Percentiles rank a stretch among this genome's conserved stretches.
Evolutionary conservation across 2,113 vertebrate genomes (phyloP).

Genomic region (Macquaria australasica): DNA sequence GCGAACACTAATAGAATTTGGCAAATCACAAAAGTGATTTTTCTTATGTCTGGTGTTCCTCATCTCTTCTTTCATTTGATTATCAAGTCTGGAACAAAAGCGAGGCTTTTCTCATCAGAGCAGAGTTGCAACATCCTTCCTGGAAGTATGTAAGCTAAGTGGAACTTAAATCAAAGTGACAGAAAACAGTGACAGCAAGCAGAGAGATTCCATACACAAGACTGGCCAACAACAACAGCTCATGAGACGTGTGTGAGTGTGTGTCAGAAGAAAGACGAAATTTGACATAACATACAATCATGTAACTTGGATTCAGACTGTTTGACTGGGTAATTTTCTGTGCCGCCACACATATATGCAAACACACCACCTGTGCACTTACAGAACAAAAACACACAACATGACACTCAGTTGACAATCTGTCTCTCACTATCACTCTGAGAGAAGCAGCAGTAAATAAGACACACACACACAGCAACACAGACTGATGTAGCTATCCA

Average conservation of each 20-base stretch:
- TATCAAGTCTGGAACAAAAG: not conserved
- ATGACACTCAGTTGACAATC: not conserved
- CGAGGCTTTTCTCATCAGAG: conserved; percentile 22
- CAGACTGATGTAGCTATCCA: conserved; percentile 8
- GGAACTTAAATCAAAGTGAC: conserved; percentile 23
- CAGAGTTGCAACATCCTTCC: conserved; percentile 37
- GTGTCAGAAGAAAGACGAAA: too few relatives aligned
- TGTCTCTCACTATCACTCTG: not conserved
- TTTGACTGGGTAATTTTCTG: not conserved
- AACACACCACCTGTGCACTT: not conserved
- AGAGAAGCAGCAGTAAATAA: conserved; percentile 1
- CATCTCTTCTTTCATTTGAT: conserved; percentile 15
- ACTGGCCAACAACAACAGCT: not conserved
- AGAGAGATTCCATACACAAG: not conserved
- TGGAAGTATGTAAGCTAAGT: not conserved
- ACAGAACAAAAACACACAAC: not conserved
- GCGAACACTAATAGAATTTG: not conserved
- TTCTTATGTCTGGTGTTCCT: not conserved
- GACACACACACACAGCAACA: not conserved
- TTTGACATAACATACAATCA: not conserved
- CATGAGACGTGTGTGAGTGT: not conserved
- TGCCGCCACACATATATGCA: not conserved
- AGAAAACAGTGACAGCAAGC: conserved; percentile 26
- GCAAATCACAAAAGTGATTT: not conserved
- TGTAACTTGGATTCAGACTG: accelerated